Conservation (phyloP, 2,113 vertebrate genomes). For the Carettochelys insculpta region DNA sequence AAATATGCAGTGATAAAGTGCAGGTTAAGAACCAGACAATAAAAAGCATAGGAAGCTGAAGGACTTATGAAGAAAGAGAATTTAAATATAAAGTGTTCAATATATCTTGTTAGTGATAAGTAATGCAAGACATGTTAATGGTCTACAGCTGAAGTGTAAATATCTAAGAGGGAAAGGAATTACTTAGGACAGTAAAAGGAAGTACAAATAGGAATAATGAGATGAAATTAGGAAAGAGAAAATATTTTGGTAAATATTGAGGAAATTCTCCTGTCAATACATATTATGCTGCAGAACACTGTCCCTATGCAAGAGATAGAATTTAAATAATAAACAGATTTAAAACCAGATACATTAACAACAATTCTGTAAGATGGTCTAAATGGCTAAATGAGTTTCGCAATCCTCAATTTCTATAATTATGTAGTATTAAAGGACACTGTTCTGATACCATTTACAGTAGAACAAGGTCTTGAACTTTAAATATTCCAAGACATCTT, state of each 20-base stretch:
- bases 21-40: background rate
- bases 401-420: background rate
- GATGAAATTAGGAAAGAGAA: background rate
- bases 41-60: background rate
- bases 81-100: background rate
- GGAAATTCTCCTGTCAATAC: background rate
- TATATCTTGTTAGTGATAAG: background rate
- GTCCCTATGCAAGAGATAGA: background rate
- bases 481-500: background rate
- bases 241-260: background rate
- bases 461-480: rapidly evolving
- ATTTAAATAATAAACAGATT: background rate
- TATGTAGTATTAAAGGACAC: background rate
- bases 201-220: background rate
- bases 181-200: background rate
- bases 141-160: background rate
- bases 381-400: background rate
- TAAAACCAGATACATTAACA: background rate
- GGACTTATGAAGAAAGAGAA: background rate
- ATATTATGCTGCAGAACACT: background rate
- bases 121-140: background rate
- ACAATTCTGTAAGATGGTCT: background rate
- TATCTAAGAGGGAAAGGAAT: background rate
- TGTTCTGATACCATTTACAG: background rate
- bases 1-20: background rate